Percentiles rank a stretch among this genome's conserved stretches.
Conservation (phyloP, 2,797 vertebrate genomes). For the Clarias platycephalus region DNA sequence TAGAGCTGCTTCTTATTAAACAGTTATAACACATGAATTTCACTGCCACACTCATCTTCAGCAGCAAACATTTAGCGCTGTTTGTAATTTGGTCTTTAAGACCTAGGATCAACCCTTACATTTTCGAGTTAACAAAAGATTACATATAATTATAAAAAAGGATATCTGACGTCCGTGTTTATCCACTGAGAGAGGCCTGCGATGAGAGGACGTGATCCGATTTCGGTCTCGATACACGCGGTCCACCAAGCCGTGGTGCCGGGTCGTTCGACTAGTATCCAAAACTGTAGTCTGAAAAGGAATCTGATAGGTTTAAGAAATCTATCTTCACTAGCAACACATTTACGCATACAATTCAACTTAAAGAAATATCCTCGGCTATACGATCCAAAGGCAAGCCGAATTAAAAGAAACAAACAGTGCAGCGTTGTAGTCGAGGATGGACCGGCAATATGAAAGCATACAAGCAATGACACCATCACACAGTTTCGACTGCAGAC, state of each 20-base stretch:
- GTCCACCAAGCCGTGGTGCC: slow-evolving; percentile 96
- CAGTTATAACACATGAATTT: neutral
- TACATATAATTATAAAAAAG: slow-evolving; percentile 72
- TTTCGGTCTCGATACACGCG: slow-evolving; percentile 93
- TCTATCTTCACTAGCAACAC: neutral
- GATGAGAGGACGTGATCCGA: slow-evolving; percentile 93
- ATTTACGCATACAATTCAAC: neutral
- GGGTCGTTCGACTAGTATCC: slow-evolving; percentile 94
- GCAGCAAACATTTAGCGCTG: neutral
- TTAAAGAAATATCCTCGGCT: neutral
- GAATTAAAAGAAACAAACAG: slow-evolving; percentile 19
- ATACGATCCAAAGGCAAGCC: neutral
- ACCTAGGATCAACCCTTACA: neutral
- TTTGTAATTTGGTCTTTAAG: neutral
- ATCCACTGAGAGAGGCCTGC: slow-evolving; percentile 91
- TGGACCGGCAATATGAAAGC: slow-evolving; percentile 51
- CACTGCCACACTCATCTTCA: neutral
- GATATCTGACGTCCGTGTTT: slow-evolving; percentile 99
- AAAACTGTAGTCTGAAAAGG: slow-evolving; percentile 89
- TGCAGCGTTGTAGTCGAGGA: slow-evolving; percentile 29
- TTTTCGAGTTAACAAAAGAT: neutral
- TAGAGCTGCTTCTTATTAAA: neutral
- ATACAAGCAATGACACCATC: slow-evolving; percentile 50
- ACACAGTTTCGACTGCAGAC: slow-evolving; percentile 47
- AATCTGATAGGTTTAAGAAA: slow-evolving; percentile 66